Base-by-base conservation (phyloP, 2,113 vertebrate genomes). In the Morphnarchus princeps region DNA sequence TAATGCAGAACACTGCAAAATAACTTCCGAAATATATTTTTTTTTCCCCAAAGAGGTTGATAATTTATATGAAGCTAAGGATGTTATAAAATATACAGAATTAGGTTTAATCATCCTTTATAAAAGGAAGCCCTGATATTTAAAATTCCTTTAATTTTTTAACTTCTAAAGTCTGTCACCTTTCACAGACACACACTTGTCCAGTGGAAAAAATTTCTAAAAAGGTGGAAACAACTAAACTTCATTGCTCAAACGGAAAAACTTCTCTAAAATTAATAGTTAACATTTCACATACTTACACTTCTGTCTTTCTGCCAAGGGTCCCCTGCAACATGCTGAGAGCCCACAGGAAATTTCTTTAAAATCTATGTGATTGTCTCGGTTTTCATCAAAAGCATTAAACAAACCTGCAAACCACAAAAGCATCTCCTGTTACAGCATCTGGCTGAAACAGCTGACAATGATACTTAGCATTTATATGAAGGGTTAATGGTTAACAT, bases 361-460 rank as follows among this genome's bases (percentile, higher is more conserved):
- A 97, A 99, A 99, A 98, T 99, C 99, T 96, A 99, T 99, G 98
- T 99, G 99, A 99, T 99, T 99, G 98, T 99, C 99, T 97, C 99
- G 98, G 96, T 99, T 99, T 98, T 99, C 99, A 98, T 99, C 99
- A 96, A 99, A 99, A 97, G 99, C 99, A 93, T 99, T 99, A 98
- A 99, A 99, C 93, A 99, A 98, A 95, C 99, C 99, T 99, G 96
- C 45, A 98, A 98, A 93, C 63, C 45, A 94, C 69, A 85, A 96
- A 96, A 95, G 78, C 94, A 63, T 92, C 66, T 97, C 31, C 62
- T 94, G 93, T 97, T 95, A 91, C 80, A 77, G 97, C 42, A 95
- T 50, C 19, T 43, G 93, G 82, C 34, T 84, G 58, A 34, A 62
- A 49, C 14, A 77, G 69, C 76, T 82, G 89, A 49, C 63, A 73